Evolutionary conservation across 2,888 invertebrate species (phyloP).

Genomic region (Mylabris sibirica): DNA sequence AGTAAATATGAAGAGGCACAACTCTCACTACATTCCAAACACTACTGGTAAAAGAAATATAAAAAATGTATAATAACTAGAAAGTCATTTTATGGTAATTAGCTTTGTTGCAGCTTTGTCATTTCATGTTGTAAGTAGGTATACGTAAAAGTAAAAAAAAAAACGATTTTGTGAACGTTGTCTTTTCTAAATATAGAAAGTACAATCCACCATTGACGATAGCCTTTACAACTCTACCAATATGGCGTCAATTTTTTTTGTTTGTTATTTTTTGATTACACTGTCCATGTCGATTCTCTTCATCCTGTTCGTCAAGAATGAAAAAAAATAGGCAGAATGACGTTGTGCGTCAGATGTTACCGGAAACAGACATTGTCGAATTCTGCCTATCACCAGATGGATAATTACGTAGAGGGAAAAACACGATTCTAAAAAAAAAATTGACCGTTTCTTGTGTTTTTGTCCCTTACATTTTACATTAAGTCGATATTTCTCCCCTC

Average conservation of each 20-base stretch:
- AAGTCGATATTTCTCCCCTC: background rate
- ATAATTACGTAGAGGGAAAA: slow-evolving; percentile 2
- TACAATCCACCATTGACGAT: background rate
- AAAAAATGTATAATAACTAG: background rate
- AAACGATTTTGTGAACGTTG: background rate
- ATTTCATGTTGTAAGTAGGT: background rate
- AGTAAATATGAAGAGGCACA: too few species aligned
- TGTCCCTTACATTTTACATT: background rate
- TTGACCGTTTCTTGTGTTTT: slow-evolving; percentile 13
- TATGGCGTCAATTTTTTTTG: slow-evolving; percentile 1
- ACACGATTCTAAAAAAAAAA: background rate
- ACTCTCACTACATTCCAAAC: too few species aligned
- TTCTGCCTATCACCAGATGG: slow-evolving; percentile 14
- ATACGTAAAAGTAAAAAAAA: background rate
- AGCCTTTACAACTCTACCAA: background rate
- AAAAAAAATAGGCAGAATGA: background rate
- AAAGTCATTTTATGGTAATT: background rate
- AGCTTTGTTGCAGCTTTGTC: background rate
- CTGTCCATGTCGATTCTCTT: slow-evolving; percentile 10
- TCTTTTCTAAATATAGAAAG: slow-evolving; percentile 12
- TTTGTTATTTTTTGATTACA: background rate
- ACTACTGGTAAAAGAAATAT: background rate
- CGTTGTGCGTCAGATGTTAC: slow-evolving; percentile 14
- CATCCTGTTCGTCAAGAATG: background rate
- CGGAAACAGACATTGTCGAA: slow-evolving; percentile 14